A percentile compares a stretch with the other conserved stretches of the same genome.
phyloP scores from a whole-genome alignment of 2,113 vertebrate genomes.

The Rhinoderma darwinii region DNA sequence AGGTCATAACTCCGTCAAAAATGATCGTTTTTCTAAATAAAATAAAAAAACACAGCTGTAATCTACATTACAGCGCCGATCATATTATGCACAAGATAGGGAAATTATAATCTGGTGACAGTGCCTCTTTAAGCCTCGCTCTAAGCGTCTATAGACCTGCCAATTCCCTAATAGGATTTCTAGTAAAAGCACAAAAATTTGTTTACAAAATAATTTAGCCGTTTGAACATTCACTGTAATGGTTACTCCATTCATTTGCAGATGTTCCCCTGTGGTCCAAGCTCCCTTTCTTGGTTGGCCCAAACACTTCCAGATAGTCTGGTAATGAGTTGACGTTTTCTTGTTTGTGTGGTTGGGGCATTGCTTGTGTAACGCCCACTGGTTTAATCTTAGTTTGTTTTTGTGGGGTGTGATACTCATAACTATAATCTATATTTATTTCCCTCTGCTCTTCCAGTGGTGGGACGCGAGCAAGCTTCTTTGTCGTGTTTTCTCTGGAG shows the following conservation, averaged over 20 bases:
- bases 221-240: conserved; percentile 55
- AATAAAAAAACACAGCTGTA: too few species aligned
- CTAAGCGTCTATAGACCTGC: conserved; percentile 47
- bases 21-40: too few species aligned
- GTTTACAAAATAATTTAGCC: conserved; percentile 29
- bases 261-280: conserved; percentile 57
- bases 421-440: conserved; percentile 60
- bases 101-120: too few species aligned
- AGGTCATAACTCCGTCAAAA: too few species aligned
- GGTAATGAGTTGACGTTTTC: conserved; percentile 55
- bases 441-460: conserved; percentile 66
- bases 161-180: conserved; percentile 58
- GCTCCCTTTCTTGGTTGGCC: conserved; percentile 67
- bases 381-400: conserved; percentile 69
- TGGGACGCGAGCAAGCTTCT: conserved; percentile 63
- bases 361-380: conserved; percentile 71
- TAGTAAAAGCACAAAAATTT: conserved; percentile 39
- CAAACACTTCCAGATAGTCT: conserved; percentile 62
- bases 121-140: neutral
- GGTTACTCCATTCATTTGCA: conserved; percentile 62
- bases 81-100: too few species aligned
- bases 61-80: too few species aligned
- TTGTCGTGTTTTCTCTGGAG: conserved; percentile 61
- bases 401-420: conserved; percentile 62
- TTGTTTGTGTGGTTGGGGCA: conserved; percentile 66